phyloP scores from a whole-genome alignment of 2,888 invertebrate species.

The Rapana venosa region DNA sequence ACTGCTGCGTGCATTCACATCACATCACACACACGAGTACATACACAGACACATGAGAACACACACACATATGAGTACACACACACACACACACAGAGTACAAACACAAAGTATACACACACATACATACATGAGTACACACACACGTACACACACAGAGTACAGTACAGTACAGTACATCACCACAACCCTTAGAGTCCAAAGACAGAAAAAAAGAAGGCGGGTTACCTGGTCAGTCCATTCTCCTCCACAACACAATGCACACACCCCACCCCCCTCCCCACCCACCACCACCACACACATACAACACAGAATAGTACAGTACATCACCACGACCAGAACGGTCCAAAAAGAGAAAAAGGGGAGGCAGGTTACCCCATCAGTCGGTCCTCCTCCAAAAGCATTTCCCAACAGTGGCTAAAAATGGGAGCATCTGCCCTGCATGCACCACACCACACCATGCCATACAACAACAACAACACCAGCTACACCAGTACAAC shows the following conservation, averaged over 20 bases:
- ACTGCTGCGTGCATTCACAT: too few species aligned
- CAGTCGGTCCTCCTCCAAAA: conserved; percentile 54
- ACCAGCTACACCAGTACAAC: neutral
- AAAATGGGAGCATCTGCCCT: conserved; percentile 98
- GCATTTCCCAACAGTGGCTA: conserved; percentile 93
- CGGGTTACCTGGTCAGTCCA: too few species aligned
- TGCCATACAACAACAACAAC: neutral
- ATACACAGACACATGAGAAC: too few species aligned
- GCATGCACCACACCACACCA: conserved; percentile 46
- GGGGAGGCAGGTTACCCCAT: conserved; percentile 48
- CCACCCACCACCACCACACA: conserved; percentile 14
- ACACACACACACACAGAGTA: neutral
- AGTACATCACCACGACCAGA: neutral
- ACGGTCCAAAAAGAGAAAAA: neutral
- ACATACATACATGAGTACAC: neutral
- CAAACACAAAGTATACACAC: neutral
- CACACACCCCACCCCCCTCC: neutral
- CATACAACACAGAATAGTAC: conserved; percentile 9
- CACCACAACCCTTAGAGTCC: neutral
- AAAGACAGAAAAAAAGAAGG: neutral
- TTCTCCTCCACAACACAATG: neutral
- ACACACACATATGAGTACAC: too few species aligned
- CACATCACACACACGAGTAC: too few species aligned
- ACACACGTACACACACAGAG: neutral
- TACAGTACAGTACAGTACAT: neutral